These are phyloP conservation scores for Struthio camelus DNA, from an alignment of 2,113 vertebrate genomes.

Conservation along the genomic window DNA sequence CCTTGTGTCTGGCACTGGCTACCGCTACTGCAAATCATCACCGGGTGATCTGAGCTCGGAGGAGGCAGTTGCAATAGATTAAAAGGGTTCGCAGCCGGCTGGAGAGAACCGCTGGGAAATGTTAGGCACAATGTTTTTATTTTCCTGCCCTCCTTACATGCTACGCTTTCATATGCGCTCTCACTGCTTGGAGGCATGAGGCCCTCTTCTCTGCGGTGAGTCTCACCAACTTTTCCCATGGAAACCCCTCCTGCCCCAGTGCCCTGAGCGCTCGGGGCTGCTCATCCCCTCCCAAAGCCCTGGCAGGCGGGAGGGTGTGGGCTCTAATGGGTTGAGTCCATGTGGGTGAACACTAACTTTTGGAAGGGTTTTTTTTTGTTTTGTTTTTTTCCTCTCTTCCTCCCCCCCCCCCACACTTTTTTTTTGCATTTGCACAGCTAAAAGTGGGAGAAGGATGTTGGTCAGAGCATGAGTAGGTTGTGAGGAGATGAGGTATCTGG, in stretches of 20 bases:
- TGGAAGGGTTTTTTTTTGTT: background rate
- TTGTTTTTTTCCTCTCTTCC: background rate
- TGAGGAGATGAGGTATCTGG: background rate
- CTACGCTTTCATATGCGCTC: background rate
- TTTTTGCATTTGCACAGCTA: background rate
- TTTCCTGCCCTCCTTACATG: background rate
- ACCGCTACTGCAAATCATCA: background rate
- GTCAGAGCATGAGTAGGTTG: constrained; percentile 29
- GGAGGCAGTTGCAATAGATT: background rate
- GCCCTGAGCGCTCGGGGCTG: background rate
- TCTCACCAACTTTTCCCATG: background rate
- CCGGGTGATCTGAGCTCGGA: background rate
- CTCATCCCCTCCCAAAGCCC: background rate
- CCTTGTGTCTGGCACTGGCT: background rate
- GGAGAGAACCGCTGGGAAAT: background rate
- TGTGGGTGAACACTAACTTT: background rate
- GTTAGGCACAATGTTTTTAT: accelerated
- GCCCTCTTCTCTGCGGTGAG: accelerated
- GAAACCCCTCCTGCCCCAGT: background rate
- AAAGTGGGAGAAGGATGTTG: constrained; percentile 63
- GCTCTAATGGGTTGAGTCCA: accelerated
- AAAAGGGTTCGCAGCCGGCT: background rate
- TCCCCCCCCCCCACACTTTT: background rate
- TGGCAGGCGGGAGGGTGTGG: accelerated
- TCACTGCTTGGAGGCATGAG: background rate